Percentiles rank a stretch among this genome's conserved stretches.
Conservation (phyloP, 2,797 vertebrate genomes). For the Labroides dimidiatus region DNA sequence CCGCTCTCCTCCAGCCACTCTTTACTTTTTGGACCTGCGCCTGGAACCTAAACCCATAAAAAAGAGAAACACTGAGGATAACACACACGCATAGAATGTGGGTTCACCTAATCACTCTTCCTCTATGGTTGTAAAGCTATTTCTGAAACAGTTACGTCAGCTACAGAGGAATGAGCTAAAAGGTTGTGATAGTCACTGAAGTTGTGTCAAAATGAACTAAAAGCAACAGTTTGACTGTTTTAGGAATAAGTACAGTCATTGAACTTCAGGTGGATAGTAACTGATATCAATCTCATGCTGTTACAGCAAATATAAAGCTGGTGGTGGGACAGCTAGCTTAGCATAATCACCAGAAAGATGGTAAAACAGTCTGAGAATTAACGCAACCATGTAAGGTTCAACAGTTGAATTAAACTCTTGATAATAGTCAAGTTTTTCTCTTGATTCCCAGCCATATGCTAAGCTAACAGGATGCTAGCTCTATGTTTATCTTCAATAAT, state of each 20-base stretch:
- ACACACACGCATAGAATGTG: conserved; percentile 26
- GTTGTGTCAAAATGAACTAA: background rate
- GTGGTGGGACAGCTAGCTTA: conserved; percentile 6
- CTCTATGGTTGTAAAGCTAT: conserved; percentile 72
- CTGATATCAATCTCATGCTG: no score
- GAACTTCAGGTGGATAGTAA: background rate
- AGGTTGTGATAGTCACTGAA: conserved; percentile 44
- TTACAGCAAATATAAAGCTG: background rate
- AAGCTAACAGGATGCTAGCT: background rate
- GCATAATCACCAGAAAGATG: background rate
- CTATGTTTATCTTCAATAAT: background rate
- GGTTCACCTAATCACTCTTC: conserved; percentile 77
- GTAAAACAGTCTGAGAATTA: background rate
- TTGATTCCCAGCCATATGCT: background rate
- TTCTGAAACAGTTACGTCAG: conserved; percentile 79
- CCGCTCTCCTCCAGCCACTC: conserved; percentile 60
- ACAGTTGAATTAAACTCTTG: no score
- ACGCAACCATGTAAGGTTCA: background rate
- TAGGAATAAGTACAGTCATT: background rate
- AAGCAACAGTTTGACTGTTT: background rate
- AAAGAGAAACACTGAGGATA: conserved; percentile 48
- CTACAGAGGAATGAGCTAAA: conserved; percentile 60
- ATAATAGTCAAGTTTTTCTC: background rate
- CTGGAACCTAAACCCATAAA: conserved; percentile 72
- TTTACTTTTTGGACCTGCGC: conserved; percentile 65